phyloP scores from a whole-genome alignment of 1,140 invertebrate species.

The Monomorium pharaonis region DNA sequence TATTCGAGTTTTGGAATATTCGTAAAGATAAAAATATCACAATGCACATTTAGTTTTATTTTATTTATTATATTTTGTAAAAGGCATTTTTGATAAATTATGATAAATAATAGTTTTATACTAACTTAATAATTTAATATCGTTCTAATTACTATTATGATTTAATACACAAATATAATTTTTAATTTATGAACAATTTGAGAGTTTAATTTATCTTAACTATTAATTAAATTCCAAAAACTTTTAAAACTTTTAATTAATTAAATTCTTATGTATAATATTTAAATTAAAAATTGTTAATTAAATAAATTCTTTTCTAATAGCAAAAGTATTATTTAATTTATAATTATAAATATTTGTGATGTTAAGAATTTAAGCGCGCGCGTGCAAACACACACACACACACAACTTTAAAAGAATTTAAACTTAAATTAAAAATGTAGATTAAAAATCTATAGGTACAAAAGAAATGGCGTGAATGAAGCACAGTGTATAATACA shows the following conservation, averaged over 20 bases:
- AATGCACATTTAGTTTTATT: neutral
- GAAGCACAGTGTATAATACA: neutral
- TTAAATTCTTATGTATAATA: no score
- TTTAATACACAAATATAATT: neutral
- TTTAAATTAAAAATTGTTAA: no score
- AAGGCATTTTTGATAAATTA: neutral
- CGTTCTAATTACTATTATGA: neutral
- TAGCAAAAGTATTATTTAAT: neutral
- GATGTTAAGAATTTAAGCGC: neutral
- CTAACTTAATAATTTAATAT: neutral
- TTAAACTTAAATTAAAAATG: neutral
- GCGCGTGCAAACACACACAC: no score
- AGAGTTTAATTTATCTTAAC: neutral
- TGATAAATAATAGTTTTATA: constrained; percentile 1
- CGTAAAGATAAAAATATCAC: neutral
- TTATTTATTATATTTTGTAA: neutral
- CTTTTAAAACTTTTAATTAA: no score
- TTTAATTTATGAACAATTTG: neutral
- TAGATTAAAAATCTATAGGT: neutral
- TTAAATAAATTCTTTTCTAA: neutral
- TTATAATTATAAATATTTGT: neutral
- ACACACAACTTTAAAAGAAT: no score
- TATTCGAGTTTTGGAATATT: neutral
- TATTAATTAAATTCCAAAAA: neutral
- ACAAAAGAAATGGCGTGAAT: neutral